Conservation (phyloP, 2,888 invertebrate species). For the Phania funesta region DNA sequence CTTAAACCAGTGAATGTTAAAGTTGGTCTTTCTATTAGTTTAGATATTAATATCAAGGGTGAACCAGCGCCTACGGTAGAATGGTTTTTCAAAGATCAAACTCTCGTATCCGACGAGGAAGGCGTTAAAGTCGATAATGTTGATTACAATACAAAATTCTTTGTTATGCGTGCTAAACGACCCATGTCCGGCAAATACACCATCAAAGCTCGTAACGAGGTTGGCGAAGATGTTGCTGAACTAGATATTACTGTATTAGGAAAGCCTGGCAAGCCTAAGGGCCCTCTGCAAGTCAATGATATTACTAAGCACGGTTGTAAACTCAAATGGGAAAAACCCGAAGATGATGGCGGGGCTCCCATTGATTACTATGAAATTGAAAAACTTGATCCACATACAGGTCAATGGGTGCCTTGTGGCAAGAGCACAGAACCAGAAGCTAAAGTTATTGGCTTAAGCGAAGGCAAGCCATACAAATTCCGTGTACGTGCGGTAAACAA, state of each 20-base stretch:
- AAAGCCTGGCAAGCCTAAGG: slow-evolving; percentile 89
- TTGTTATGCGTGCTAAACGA: slow-evolving; percentile 90
- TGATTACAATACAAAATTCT: slow-evolving; percentile 95
- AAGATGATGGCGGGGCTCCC: slow-evolving; percentile 97
- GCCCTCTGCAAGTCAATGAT: slow-evolving; percentile 93
- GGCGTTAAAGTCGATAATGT: slow-evolving; percentile 88
- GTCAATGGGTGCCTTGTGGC: slow-evolving; percentile 96
- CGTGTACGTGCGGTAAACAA: slow-evolving; percentile 98
- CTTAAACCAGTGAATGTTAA: slow-evolving; percentile 91
- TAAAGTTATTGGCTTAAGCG: slow-evolving; percentile 90
- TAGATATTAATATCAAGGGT: slow-evolving; percentile 94
- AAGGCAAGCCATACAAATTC: slow-evolving; percentile 99
- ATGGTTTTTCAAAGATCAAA: slow-evolving; percentile 91
- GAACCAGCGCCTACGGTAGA: slow-evolving; percentile 96
- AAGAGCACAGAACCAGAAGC: slow-evolving; percentile 92
- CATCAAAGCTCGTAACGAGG: slow-evolving; percentile 94
- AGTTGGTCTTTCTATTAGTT: slow-evolving; percentile 91
- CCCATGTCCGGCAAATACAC: slow-evolving; percentile 92
- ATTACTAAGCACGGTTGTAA: slow-evolving; percentile 96
- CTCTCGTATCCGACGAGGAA: slow-evolving; percentile 83
- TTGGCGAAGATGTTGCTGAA: slow-evolving; percentile 95
- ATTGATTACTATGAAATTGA: slow-evolving; percentile 98
- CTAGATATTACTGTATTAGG: slow-evolving; percentile 93
- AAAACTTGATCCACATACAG: slow-evolving; percentile 94
- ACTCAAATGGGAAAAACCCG: slow-evolving; percentile 95